Conservation (phyloP, 2,888 invertebrate genomes). For the Lepidocyrtoides sp. region DNA sequence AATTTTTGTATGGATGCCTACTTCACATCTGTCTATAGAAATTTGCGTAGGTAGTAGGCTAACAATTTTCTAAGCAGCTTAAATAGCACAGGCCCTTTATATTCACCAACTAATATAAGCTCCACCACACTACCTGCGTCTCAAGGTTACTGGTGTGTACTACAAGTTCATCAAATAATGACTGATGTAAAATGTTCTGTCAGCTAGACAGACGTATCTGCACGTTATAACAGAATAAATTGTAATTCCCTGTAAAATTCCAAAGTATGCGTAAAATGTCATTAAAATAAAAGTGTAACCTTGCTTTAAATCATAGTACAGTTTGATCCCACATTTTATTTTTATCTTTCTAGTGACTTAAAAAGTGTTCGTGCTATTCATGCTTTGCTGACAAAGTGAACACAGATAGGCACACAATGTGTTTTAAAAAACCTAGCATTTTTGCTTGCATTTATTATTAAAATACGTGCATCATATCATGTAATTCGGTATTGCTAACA, state of each 20-base stretch:
- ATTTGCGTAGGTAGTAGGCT: conserved; percentile 28
- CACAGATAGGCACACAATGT: conserved; percentile 2
- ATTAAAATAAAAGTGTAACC: conserved; percentile 47
- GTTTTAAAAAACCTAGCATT: no score
- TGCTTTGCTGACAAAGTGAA: background rate
- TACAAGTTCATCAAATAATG: conserved; percentile 28
- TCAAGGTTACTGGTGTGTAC: conserved; percentile 62
- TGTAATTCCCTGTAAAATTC: conserved; percentile 63
- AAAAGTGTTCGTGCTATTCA: background rate
- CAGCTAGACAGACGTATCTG: conserved; percentile 12
- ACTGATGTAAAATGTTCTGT: conserved; percentile 6
- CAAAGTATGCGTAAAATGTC: conserved; percentile 55
- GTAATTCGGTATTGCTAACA: conserved; percentile 5
- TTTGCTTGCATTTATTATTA: background rate
- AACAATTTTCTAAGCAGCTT: conserved; percentile 30
- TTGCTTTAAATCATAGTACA: conserved; percentile 5
- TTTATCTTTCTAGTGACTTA: background rate
- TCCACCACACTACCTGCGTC: conserved; percentile 46
- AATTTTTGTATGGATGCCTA: background rate
- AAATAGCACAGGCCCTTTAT: conserved; percentile 58
- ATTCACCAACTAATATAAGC: conserved; percentile 58
- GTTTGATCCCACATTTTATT: background rate
- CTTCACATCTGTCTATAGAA: background rate
- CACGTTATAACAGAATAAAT: background rate
- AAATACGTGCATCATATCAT: background rate